phyloP scores from a whole-genome alignment of 1,140 invertebrate genomes.

The Drosophila melanica region DNA sequence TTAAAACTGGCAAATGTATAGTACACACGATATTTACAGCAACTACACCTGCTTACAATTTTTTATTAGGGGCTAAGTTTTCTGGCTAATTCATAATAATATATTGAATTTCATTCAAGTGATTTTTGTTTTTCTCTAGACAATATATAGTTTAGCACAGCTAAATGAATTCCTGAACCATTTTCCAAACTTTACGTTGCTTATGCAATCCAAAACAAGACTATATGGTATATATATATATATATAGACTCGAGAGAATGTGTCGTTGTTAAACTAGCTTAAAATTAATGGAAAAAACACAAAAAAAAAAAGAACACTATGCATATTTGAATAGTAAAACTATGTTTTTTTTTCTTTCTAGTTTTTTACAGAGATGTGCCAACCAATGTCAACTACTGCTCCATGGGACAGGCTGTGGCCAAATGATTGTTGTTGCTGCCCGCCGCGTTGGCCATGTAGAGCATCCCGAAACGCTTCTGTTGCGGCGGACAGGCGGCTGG shows the following conservation, averaged over 20 bases:
- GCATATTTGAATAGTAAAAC: slow-evolving; percentile 5
- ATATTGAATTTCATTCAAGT: slow-evolving; percentile 47
- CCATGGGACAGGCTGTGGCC: slow-evolving; percentile 74
- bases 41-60: no score
- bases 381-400: slow-evolving; percentile 52
- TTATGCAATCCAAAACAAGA: slow-evolving; percentile 1
- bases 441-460: slow-evolving; percentile 53
- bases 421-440: slow-evolving; percentile 56
- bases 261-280: slow-evolving; percentile 4
- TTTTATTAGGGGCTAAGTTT: neutral
- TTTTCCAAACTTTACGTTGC: slow-evolving; percentile 16
- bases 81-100: no score
- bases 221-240: neutral
- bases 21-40: slow-evolving; percentile 60
- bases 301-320: neutral
- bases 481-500: slow-evolving; percentile 70
- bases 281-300: neutral
- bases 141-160: slow-evolving; percentile 70
- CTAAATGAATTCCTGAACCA: slow-evolving; percentile 76
- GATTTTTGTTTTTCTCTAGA: slow-evolving; percentile 21
- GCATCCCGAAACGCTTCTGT: slow-evolving; percentile 73
- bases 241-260: slow-evolving; percentile 10
- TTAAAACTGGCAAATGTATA: slow-evolving; percentile 2
- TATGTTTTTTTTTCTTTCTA: neutral
- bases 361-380: neutral